Percentiles rank a stretch among this genome's conserved stretches.
Conservation (phyloP, 2,113 vertebrate species). For the Ptyas mucosa region DNA sequence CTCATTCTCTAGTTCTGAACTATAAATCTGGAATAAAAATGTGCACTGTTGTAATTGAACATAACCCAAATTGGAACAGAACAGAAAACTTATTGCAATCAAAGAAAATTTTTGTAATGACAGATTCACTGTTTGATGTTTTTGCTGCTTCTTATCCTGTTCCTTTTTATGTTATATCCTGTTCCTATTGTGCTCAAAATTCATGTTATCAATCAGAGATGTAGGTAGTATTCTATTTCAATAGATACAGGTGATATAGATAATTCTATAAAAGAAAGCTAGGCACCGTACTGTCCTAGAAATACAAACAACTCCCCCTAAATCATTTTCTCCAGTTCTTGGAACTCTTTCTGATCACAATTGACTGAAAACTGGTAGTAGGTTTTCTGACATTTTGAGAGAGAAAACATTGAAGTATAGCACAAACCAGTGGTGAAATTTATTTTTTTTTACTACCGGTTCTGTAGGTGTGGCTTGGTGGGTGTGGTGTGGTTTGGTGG, state of each 20-base stretch:
- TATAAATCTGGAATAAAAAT: conserved; percentile 76
- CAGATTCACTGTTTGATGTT: not conserved
- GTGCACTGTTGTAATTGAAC: not conserved
- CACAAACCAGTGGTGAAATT: not conserved
- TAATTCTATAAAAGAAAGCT: not conserved
- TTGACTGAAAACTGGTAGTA: not conserved
- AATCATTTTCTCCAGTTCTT: not conserved
- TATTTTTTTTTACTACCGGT: too few species aligned
- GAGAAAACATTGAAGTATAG: not conserved
- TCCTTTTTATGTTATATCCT: not conserved
- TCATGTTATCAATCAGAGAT: not conserved
- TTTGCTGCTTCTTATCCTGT: not conserved
- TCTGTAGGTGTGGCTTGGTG: too few species aligned
- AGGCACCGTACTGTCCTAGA: not conserved
- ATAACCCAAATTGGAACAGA: not conserved
- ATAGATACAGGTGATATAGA: not conserved
- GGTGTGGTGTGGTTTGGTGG: too few species aligned
- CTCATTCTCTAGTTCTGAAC: conserved; percentile 81
- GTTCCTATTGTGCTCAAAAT: not conserved
- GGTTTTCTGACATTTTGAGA: not conserved
- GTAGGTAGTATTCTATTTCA: not conserved
- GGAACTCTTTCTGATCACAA: not conserved
- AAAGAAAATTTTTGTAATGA: not conserved
- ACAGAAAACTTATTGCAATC: not conserved
- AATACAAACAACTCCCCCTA: not conserved